phyloP scores from a whole-genome alignment of 2,797 vertebrate species.

The Leuciscus waleckii region DNA sequence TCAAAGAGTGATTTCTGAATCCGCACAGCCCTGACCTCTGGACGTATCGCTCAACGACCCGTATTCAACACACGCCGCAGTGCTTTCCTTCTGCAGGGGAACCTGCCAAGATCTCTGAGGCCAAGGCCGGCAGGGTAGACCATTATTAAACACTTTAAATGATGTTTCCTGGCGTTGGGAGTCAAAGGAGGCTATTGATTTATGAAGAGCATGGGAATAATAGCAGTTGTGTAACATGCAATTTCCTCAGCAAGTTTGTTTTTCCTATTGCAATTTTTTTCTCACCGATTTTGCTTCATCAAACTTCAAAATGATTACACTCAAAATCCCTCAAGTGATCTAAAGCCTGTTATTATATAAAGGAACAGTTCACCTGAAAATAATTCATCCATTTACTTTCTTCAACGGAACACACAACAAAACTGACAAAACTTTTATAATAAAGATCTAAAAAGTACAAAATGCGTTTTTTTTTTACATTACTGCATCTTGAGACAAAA shows the following conservation, averaged over 20 bases:
- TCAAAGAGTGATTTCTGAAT: neutral
- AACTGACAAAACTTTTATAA: neutral
- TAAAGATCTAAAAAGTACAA: no score
- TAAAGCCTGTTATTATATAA: neutral
- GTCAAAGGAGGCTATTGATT: constrained; percentile 46
- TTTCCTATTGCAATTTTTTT: neutral
- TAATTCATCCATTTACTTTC: neutral
- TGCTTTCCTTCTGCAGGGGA: neutral
- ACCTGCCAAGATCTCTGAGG: neutral
- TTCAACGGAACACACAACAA: neutral
- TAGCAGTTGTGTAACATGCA: neutral
- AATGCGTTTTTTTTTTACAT: no score
- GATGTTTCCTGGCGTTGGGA: neutral
- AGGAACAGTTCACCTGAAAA: neutral
- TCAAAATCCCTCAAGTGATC: neutral
- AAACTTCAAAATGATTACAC: neutral
- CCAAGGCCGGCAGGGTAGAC: neutral
- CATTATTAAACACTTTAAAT: constrained; percentile 45
- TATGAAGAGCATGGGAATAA: constrained; percentile 17
- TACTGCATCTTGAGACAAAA: no score
- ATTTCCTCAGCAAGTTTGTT: constrained; percentile 13
- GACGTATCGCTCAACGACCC: neutral
- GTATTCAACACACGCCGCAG: neutral
- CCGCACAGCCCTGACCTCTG: neutral
- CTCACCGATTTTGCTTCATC: no score